A percentile compares a stretch with the other conserved stretches of the same genome.
These are phyloP conservation scores for Psephotus haematonotus DNA, from an alignment of 2,113 vertebrate species.

Conservation along the genomic window DNA sequence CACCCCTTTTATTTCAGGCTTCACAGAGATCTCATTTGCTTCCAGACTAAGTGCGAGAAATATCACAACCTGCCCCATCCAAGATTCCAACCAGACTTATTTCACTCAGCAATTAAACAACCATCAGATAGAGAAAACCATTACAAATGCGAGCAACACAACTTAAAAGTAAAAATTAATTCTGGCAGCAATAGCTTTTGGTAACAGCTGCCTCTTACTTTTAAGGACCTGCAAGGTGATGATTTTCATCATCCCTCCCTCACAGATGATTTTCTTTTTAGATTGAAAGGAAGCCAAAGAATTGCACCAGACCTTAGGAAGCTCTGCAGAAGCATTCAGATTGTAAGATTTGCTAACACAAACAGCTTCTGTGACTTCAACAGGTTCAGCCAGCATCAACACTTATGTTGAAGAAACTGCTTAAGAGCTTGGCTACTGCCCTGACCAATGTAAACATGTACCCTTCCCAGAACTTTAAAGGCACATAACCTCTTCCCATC, in stretches of 20 bases:
- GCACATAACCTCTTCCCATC: not conserved
- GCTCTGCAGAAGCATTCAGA: not conserved
- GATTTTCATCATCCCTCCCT: not conserved
- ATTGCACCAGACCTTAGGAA: not conserved
- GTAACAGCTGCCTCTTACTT: not conserved
- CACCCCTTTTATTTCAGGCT: not conserved
- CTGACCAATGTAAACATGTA: not conserved
- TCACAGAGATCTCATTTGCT: not conserved
- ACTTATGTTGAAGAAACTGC: not conserved
- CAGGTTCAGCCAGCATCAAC: not conserved
- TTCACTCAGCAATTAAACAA: not conserved
- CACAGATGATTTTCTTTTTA: not conserved
- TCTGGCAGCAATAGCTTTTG: not conserved
- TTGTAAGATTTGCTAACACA: slow-evolving; percentile 1
- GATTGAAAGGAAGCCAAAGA: not conserved
- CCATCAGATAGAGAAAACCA: accelerated
- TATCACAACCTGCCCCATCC: not conserved
- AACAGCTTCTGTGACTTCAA: not conserved
- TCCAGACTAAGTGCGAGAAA: not conserved
- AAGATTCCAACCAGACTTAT: not conserved
- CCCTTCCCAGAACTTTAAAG: not conserved
- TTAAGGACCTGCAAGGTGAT: not conserved
- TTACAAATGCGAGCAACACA: not conserved
- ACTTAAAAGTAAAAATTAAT: not conserved
- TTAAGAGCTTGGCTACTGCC: not conserved